Evolutionary conservation across 1,140 invertebrate species (phyloP), one percentile per base, ranked within the genome.

Genomic region (Goniozus legneri): DNA sequence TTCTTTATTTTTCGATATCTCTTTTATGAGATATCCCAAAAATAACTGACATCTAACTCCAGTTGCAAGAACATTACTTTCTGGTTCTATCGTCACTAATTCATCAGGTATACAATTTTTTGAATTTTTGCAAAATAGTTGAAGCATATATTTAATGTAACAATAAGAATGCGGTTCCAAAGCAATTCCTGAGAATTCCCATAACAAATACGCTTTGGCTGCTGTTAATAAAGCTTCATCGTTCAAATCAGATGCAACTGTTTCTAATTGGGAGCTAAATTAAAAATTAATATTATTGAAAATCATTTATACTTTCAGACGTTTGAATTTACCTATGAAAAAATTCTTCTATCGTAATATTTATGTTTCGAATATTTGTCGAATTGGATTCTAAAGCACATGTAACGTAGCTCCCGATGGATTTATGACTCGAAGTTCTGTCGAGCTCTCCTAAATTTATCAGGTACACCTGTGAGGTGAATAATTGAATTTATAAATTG

Each of bases 41-140:
- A 71, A 70, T 12, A 59, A 56, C 21, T 71, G 66, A 34, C 69
- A 70, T 3, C 62, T 50, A 4, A 67, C 49, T 21, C 44, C 48
- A 3, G 65, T 47, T 2, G 62, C 53, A 41, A 63, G 65, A 10
- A 71, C 24, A 39, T 61, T 55, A 24, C 52, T 57, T 3, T 52
- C 42, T 0, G 52, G 30, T 6, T 65, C 60, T 3, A 70, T 59
- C 8, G 43, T 50, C 0, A 56, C 53, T 1, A 50, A 48, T 18
- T 38, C 21, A 8, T 56, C 42, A 0, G 36, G 34, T 16, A 32
- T 8, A 18, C 48, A 56, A 8, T 47, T 7, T 12, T 34, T 16
- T 35, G 32, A 37, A 27, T 6, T n/a, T 20, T 37, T 45, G 20
- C n/a, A 44, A 19, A 8, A 27, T 27, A 27, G 10, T 27, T 6